Evolutionary conservation across 2,888 invertebrate genomes (phyloP), one percentile per base, ranked within the genome.

Genomic region (Clanis bilineata): DNA sequence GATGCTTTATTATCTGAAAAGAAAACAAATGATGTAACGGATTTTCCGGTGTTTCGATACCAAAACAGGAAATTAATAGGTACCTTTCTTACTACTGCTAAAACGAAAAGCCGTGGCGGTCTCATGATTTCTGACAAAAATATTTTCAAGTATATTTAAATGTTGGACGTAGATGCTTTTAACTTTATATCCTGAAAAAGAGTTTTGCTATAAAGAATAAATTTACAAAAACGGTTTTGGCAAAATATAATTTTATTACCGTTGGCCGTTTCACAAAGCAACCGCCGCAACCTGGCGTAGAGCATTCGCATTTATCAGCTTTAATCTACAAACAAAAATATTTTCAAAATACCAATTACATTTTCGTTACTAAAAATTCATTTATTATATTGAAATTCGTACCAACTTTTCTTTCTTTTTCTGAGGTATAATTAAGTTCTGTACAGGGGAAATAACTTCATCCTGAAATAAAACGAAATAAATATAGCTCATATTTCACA

Each of bases 301-400:
- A 32, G 60, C 80, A 80, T 65, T 79, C 78, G 66, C 79, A 80
- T 54, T 25, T 36, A 23, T 64, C 56, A 41, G 64, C 58, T n/a
- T 39, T 25, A 0, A 62, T 67, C 58, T 68, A 72, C 63, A 73
- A 72, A 5, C 2, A 18, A 60, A 57, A n/a, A 5, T 39, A 10
- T 15, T 10, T 28, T 28, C 4, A 4, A 28, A 51, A 5, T 44
- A 44, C 2, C 7, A 0, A 9, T 3, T 22, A 39, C 0, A 6
- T 6, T 18, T 41, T 7, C 7, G 18, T 6, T 41, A 1, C 4
- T 18, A 9, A 2, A 5, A 18, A 39, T 5, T 32, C 6, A 3
- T 3, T 32, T 44, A 3, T 28, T 15, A 7, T 15, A 28, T n/a
- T 28, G 1, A 15, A 1, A 3, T 5, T 6, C 25, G 7, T 25